Evolutionary conservation across 2,888 invertebrate species (phyloP), one percentile per base, ranked within the genome.

Genomic region (Yponomeuta plumbellus): DNA sequence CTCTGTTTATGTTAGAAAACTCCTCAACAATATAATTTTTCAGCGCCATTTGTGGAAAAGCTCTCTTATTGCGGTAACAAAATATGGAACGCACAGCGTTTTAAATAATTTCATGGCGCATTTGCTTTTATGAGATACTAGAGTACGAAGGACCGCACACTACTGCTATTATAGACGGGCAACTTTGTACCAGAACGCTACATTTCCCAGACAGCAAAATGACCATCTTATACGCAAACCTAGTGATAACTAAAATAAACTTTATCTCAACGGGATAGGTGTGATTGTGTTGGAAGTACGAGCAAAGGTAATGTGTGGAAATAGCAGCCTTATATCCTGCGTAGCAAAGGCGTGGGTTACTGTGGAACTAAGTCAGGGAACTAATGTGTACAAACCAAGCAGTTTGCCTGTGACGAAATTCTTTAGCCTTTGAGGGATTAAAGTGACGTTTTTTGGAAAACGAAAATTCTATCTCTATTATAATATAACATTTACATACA

Each of bases 301-400:
- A 22, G 23, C 40, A 20, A 39, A 39, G 20, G 3, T 10, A 20
- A 62, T 1, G n/a, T 17, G 20, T 4, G n/a, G 26, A n/a, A 39
- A 34, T n/a, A 10, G 39, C 26, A 20, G 62, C 39, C 20, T 52
- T 26, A 62, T 62, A 39, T 39, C 62, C 62, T 62, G 34, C n/a
- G 11, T n/a, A 23, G 34, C 34, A 34, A 34, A 34, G 34, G 34
- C 34, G 34, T 34, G 52, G 3, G 26, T n/a, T 67, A 65, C 67
- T 65, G 66, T 64, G 65, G 44, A 63, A 44, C 64, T 64, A 52
- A 66, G 65, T 67, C 65, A 68, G 59, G 40, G 67, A 65, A 59
- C 67, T 67, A 68, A 67, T 68, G 66, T 68, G 65, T 67, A 64
- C 65, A 21, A 56, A 26, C 61, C 59, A 23, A 59, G 59, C 59